Percentiles rank a stretch among this genome's conserved stretches.
These are phyloP conservation scores for Acanthis flammea DNA, from an alignment of 2,797 vertebrate genomes.

Conservation along the genomic window DNA sequence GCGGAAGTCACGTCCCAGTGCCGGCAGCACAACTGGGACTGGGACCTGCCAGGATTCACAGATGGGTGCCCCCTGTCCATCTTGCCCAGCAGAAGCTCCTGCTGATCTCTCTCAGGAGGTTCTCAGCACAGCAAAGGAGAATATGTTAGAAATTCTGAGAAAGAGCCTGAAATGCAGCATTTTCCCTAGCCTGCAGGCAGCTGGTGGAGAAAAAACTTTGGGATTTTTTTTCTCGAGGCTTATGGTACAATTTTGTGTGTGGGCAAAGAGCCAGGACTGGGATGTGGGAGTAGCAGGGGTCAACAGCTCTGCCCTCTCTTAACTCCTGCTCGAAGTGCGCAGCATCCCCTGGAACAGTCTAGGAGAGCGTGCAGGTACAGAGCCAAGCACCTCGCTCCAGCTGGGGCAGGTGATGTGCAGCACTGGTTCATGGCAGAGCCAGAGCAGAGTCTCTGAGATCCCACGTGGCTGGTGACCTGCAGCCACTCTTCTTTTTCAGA, in stretches of 20 bases:
- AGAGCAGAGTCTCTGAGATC: neutral
- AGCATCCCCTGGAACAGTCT: neutral
- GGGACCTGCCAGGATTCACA: neutral
- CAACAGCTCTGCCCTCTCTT: neutral
- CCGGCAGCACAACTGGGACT: neutral
- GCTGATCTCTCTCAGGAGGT: neutral
- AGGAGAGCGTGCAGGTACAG: fast-evolving
- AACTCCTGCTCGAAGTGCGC: neutral
- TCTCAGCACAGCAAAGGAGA: neutral
- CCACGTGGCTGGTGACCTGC: neutral
- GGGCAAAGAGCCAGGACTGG: neutral
- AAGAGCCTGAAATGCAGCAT: neutral
- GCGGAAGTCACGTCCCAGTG: neutral
- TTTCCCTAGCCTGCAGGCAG: neutral
- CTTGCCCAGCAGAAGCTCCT: neutral
- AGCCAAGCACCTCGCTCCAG: neutral
- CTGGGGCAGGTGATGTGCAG: neutral
- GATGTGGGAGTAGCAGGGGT: neutral
- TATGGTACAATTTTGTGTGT: neutral
- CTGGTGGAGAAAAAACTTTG: neutral
- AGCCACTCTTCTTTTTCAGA: conserved; percentile 52
- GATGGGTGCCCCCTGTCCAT: neutral
- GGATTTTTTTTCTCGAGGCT: neutral
- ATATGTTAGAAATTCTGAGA: neutral
- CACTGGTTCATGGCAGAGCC: neutral